A percentile compares a stretch with the other conserved stretches of the same genome.
Conservation (phyloP, 2,888 invertebrate species). For the Eurytoma californica region DNA sequence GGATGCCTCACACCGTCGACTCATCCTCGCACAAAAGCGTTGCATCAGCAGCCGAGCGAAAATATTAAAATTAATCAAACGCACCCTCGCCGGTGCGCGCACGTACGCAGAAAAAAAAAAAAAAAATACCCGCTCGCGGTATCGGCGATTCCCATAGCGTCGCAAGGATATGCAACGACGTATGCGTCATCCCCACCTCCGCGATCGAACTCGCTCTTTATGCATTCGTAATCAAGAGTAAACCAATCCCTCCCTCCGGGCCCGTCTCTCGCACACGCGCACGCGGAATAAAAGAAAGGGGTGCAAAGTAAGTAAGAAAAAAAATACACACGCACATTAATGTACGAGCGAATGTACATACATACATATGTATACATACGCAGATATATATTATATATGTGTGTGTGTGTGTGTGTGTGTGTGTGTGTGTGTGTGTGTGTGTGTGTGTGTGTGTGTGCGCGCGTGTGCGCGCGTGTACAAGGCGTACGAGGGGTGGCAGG, state of each 20-base stretch:
- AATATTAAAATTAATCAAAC: constrained; percentile 55
- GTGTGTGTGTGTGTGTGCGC: background rate
- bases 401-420: too few relatives aligned
- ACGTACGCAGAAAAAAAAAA: background rate
- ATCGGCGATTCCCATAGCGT: constrained; percentile 30
- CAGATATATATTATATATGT: too few relatives aligned
- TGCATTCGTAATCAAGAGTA: constrained; percentile 47
- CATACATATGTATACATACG: too few relatives aligned
- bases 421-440: too few relatives aligned
- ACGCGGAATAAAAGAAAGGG: constrained; percentile 38
- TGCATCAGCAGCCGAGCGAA: constrained; percentile 27
- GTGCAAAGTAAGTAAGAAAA: background rate
- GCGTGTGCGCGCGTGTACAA: background rate
- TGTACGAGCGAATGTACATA: too few relatives aligned
- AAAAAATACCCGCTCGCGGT: background rate
- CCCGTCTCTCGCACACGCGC: background rate
- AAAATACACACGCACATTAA: background rate
- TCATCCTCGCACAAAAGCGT: constrained; percentile 10
- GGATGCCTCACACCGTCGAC: constrained; percentile 20
- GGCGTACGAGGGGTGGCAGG: constrained; percentile 31
- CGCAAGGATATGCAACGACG: background rate
- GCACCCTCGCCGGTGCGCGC: background rate
- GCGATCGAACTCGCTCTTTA: constrained; percentile 30
- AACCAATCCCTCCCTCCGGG: constrained; percentile 46
- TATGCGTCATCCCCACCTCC: background rate